Evolutionary conservation across 2,113 vertebrate genomes (phyloP), one percentile per base, ranked within the genome.

Genomic region (western clawed frog (Xenopus tropicalis)): DNA sequence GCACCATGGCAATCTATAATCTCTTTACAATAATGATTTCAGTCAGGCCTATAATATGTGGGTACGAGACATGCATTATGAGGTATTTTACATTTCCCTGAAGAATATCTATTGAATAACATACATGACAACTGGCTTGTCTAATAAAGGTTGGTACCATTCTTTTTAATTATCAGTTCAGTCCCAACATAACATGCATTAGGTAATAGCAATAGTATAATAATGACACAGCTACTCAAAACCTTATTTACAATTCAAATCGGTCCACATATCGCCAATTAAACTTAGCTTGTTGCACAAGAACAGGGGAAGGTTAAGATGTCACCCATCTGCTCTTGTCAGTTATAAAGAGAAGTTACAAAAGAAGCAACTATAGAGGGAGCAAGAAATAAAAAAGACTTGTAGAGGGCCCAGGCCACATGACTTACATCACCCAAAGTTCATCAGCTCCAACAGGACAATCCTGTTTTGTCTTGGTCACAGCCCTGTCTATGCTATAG

Each of bases 241-340:
- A 61, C 43, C 65, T 54, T 62, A 75, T 75, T 68, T 68, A 75
- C 72, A 69, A 58, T 43, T 73, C 58, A 66, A 22, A 52, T 21
- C n/a, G n/a, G 19, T 37, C 17, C 62, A 65, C 11, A 65, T 61
- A 25, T 59, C 23, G 37, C 54, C 56, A 56, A 51, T n/a, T n/a
- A n/a, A n/a, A n/a, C 37, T 54, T 22, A 48, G 44, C 42, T 68
- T 57, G 61, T 37, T 42, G 65, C 61, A 61, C 71, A 68, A 37
- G 68, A n/a, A 57, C 24, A 75, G n/a, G 51, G 29, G 17, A 52
- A 42, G 66, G 21, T 42, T 20, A 59, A 67, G 16, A 67, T 59
- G 24, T 3, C 48, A 62, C n/a, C 43, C 42, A 24, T 21, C 17
- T 62, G 69, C 48, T 58, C 43, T 23, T 67, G 14, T 21, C 56